Percentiles rank a stretch among this genome's conserved stretches.
Evolutionary conservation across 2,888 invertebrate genomes (phyloP).

Genomic region (Cephonodes hylas): DNA sequence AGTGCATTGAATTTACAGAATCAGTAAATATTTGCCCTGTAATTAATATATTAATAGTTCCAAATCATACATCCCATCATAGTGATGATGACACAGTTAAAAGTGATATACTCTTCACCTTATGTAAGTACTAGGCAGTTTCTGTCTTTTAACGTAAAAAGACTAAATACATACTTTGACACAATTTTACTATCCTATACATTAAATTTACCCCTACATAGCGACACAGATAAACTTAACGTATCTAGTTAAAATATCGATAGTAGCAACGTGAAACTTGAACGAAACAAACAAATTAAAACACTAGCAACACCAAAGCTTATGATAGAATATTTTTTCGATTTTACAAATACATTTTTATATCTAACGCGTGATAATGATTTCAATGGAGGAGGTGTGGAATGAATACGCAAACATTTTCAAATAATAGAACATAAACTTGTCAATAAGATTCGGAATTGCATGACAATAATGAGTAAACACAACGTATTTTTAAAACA

Average conservation of each 20-base stretch:
- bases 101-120: not conserved
- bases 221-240: not conserved
- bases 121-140: not conserved
- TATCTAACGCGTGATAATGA: not conserved
- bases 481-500: too few relatives aligned
- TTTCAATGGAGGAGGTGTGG: not conserved
- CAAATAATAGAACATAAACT: too few relatives aligned
- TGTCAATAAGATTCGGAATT: too few relatives aligned
- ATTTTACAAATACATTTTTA: slow-evolving; percentile 6
- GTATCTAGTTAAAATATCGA: slow-evolving; percentile 15
- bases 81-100: not conserved
- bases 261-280: slow-evolving; percentile 19
- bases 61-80: too few relatives aligned
- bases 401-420: not conserved
- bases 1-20: too few relatives aligned
- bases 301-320: slow-evolving; percentile 16
- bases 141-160: not conserved
- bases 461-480: too few relatives aligned
- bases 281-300: slow-evolving; percentile 11
- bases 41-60: too few relatives aligned
- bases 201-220: slow-evolving; percentile 4
- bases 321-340: not conserved
- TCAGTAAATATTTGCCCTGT: too few relatives aligned
- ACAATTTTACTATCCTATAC: not conserved
- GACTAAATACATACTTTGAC: not conserved